phyloP scores from a whole-genome alignment of 2,888 invertebrate species.

The Isotomurus palustris region DNA sequence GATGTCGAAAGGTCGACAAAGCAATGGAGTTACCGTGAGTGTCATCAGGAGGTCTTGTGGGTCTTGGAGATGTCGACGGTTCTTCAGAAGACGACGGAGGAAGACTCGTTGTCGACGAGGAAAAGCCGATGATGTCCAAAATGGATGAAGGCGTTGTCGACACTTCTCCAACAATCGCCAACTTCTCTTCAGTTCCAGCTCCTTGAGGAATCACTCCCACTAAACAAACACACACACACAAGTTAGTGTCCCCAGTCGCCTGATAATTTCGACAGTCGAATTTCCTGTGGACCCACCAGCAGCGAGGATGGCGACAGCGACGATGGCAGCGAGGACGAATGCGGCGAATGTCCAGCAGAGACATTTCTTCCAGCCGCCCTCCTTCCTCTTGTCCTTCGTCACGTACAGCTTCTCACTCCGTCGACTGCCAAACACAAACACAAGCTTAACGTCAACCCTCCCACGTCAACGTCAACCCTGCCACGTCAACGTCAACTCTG shows the following conservation, averaged over 20 bases:
- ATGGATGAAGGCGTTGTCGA: conserved; percentile 22
- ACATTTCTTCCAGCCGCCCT: conserved; percentile 60
- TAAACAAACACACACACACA: conserved; percentile 9
- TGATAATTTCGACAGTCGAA: too few species aligned
- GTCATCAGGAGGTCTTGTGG: conserved; percentile 22
- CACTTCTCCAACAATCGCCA: conserved; percentile 10
- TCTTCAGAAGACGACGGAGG: conserved; percentile 2
- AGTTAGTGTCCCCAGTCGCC: too few species aligned
- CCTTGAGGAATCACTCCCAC: conserved; percentile 42
- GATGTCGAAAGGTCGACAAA: too few species aligned
- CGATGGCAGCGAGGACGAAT: conserved; percentile 61
- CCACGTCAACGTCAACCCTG: not conserved
- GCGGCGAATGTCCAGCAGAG: conserved; percentile 67
- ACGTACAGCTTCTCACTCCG: conserved; percentile 78
- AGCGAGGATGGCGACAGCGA: conserved; percentile 67
- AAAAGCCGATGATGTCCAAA: conserved; percentile 8
- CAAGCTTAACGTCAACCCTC: too few species aligned
- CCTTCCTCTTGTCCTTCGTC: conserved; percentile 69
- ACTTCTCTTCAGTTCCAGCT: conserved; percentile 14
- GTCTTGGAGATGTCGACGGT: conserved; percentile 18
- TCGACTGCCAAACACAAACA: conserved; percentile 50
- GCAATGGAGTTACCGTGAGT: conserved; percentile 23
- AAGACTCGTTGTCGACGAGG: conserved; percentile 6
- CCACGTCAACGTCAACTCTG: not conserved
- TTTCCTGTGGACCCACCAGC: conserved; percentile 58